Base-by-base conservation (phyloP, 2,113 vertebrate species). In the Malaclemys terrapin region DNA sequence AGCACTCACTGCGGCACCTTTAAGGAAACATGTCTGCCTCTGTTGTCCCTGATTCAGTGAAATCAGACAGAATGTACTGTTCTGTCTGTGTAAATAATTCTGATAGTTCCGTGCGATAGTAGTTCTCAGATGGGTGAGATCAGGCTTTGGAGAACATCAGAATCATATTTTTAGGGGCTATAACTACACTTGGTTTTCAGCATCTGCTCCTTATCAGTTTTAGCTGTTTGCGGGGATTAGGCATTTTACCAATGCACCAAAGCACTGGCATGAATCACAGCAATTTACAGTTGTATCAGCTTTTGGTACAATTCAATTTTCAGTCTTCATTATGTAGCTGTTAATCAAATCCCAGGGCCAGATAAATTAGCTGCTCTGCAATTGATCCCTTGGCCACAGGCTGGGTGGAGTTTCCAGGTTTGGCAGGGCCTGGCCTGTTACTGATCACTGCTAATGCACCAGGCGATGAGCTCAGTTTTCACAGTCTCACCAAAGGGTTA, bases 241-340 rank as follows among this genome's bases (percentile, higher is more conserved):
- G 90, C 89, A 83, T 84, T 1, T 3, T 9, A 54, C 62, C 50
- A 56, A 2, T 0, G 3, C 87, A 89, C 89, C 54, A 5, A 81
- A 82, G 76, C 0, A 0, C 88, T 4, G 72, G 87, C 87, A 84
- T 87, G 90, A 42, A 94, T 83, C 0, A 1, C 87, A 54, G 90
- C 90, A 81, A 89, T 94, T 85, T 85, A 87, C 87, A 82, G 57
- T 90, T 89, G 78, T 89, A 93, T 95, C 95, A 92, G 59, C 88
- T 54, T 1, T 1, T 16, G 69, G 56, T 85, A 47, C 8, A 54
- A 50, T 85, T 65, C 85, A 29, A 9, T 89, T 25, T 56, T 95
- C 52, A 2, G 8, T 84, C 94, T 93, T 78, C 88, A 80, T 91
- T 22, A 76, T 49, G 84, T 56, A 84, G 80, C 90, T 84, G 78